Conservation (phyloP, 2,113 vertebrate genomes). For the Aptenodytes forsteri region DNA sequence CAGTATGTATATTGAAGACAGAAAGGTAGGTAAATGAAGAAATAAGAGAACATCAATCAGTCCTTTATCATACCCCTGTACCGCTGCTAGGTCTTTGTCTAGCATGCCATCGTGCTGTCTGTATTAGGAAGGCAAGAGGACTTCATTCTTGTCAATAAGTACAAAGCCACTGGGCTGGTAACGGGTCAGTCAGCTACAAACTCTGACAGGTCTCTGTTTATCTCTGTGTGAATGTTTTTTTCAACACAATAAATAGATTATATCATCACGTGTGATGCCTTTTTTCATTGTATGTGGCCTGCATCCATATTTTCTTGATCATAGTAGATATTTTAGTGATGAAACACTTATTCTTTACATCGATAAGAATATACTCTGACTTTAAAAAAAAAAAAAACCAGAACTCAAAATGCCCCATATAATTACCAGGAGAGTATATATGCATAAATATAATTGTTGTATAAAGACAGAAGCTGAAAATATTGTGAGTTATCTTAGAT, state of each 20-base stretch:
- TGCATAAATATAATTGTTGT: neutral
- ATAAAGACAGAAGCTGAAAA: neutral
- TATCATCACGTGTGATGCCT: neutral
- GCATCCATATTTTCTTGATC: neutral
- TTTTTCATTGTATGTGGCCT: neutral
- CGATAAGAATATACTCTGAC: neutral
- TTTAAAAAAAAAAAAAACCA: neutral
- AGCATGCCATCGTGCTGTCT: neutral
- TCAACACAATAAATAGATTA: neutral
- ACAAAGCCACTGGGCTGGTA: neutral
- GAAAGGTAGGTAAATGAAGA: constrained; percentile 49
- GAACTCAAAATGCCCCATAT: neutral
- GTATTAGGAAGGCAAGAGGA: neutral
- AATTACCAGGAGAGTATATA: neutral
- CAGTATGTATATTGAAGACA: neutral
- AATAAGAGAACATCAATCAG: constrained; percentile 32
- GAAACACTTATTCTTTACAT: neutral
- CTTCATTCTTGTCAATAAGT: neutral
- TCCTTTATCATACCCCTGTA: neutral
- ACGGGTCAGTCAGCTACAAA: neutral
- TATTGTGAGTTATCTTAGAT: neutral
- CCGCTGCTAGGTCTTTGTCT: neutral
- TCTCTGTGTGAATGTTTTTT: neutral
- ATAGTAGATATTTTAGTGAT: neutral
- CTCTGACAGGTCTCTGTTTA: neutral